These are phyloP conservation scores for Sternotherus odoratus DNA, from an alignment of 2,797 vertebrate species.

Conservation along the genomic window DNA sequence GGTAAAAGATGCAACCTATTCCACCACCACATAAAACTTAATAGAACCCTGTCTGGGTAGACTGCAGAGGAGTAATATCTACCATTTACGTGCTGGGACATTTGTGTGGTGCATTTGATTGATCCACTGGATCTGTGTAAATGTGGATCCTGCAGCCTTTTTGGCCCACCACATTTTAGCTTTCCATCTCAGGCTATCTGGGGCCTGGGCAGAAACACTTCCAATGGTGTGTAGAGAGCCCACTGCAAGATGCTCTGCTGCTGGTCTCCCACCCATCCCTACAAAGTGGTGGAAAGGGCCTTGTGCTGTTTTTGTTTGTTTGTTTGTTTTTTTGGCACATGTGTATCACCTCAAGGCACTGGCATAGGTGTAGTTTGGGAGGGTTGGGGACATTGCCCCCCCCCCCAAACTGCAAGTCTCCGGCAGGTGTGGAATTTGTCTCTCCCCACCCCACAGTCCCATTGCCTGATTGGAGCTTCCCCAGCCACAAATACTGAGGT, in stretches of 20 bases:
- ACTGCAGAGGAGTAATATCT: background rate
- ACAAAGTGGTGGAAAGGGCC: background rate
- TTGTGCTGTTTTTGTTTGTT: background rate
- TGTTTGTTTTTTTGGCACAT: background rate
- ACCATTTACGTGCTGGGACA: background rate
- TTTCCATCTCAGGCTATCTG: background rate
- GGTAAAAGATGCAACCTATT: background rate
- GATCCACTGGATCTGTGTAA: background rate
- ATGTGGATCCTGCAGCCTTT: background rate
- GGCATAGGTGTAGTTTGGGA: too few relatives aligned
- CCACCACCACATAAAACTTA: background rate
- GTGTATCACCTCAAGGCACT: background rate
- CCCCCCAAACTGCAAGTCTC: background rate
- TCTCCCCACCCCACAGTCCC: fast-evolving
- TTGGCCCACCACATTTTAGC: background rate
- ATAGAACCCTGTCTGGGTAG: background rate
- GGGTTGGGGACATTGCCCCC: too few relatives aligned
- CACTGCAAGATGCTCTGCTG: background rate
- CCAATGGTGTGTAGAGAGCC: background rate
- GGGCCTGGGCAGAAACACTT: background rate
- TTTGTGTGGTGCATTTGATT: background rate
- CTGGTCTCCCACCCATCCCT: background rate
- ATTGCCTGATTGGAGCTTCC: background rate
- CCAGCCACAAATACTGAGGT: background rate
- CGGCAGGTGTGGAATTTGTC: background rate